These are phyloP conservation scores for Embiotoca jacksoni DNA, from an alignment of 2,113 vertebrate species.

Conservation along the genomic window DNA sequence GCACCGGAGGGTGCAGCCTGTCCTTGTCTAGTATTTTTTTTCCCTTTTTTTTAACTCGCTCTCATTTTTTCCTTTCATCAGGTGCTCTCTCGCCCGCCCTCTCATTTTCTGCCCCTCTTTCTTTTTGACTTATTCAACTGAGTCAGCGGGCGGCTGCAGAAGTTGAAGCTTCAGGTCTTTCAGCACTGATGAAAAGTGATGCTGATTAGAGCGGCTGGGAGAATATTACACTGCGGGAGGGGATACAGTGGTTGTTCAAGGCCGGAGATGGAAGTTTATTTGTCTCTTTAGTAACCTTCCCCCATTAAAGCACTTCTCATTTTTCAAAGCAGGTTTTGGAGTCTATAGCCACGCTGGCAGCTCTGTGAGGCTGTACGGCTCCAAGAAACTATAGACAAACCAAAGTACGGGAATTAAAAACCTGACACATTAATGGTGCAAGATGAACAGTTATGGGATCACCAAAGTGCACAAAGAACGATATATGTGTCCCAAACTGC, in stretches of 20 bases:
- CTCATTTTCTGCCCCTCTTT: conserved; percentile 41
- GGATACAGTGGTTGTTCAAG: conserved; percentile 3
- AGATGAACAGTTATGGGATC: too few species aligned
- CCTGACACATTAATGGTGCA: too few species aligned
- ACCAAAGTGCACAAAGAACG: too few species aligned
- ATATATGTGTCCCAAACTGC: neutral
- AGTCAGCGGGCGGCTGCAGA: conserved; percentile 47
- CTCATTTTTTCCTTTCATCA: conserved; percentile 47
- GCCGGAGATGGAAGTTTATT: neutral
- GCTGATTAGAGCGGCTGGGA: conserved; percentile 43
- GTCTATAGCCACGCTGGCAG: neutral
- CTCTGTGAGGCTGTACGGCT: neutral
- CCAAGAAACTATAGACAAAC: neutral
- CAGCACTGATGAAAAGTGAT: conserved; percentile 41
- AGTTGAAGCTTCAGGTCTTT: conserved; percentile 42
- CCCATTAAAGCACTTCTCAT: conserved; percentile 10
- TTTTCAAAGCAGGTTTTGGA: conserved; percentile 18
- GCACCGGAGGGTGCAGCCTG: conserved; percentile 57
- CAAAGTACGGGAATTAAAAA: neutral
- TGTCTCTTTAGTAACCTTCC: neutral
- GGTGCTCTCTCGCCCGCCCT: conserved; percentile 38
- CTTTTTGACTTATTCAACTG: conserved; percentile 63
- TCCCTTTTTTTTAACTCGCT: conserved; percentile 9
- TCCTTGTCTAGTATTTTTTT: conserved; percentile 25
- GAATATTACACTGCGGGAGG: conserved; percentile 25